phyloP scores from a whole-genome alignment of 1,140 invertebrate species.

The Caerostris extrusa region DNA sequence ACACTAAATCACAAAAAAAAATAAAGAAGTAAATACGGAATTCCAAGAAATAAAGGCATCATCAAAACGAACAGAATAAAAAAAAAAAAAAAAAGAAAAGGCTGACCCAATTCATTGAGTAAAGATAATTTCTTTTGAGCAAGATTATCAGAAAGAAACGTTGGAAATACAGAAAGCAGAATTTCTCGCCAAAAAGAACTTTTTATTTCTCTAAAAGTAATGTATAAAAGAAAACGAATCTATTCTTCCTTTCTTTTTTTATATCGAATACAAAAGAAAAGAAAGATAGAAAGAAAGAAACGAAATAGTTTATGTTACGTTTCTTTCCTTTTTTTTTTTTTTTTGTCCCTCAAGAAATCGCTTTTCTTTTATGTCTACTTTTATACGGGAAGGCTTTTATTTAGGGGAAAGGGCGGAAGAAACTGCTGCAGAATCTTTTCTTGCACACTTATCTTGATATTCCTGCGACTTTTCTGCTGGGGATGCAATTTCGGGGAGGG shows the following conservation, averaged over 20 bases:
- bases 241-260: background rate
- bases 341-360: conserved; percentile 57
- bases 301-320: conserved; percentile 72
- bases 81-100: background rate
- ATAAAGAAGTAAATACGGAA: background rate
- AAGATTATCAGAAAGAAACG: background rate
- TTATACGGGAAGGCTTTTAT: conserved; percentile 7
- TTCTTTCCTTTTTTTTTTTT: conserved; percentile 49
- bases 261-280: conserved; percentile 26
- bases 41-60: background rate
- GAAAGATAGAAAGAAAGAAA: conserved; percentile 13
- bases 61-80: conserved; percentile 9
- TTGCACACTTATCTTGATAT: conserved; percentile 51
- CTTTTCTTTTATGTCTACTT: conserved; percentile 28
- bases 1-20: background rate
- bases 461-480: conserved; percentile 4
- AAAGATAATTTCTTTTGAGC: conserved; percentile 4
- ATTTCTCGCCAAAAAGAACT: background rate
- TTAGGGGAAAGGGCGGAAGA: background rate
- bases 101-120: background rate
- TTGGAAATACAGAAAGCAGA: background rate
- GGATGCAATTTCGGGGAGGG: background rate
- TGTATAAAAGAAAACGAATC: conserved; percentile 12
- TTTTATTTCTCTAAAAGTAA: conserved; percentile 28
- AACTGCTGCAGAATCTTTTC: conserved; percentile 36